A percentile compares a stretch with the other conserved stretches of the same genome.
These are phyloP conservation scores for Vidua macroura DNA, from an alignment of 2,113 vertebrate species.

Conservation along the genomic window DNA sequence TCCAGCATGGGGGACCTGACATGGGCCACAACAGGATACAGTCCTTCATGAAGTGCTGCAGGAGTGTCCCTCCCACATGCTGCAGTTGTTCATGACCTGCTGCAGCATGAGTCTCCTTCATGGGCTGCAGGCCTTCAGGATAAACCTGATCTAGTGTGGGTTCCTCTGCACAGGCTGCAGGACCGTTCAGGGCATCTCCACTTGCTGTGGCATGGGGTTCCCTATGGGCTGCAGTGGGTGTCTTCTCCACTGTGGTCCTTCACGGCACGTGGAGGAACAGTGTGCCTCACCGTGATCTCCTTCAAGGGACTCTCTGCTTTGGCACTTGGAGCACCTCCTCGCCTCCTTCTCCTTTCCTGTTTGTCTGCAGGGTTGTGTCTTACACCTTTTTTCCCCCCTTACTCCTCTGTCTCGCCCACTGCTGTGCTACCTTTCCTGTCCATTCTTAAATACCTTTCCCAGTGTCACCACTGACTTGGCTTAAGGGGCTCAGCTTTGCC, in stretches of 20 bases:
- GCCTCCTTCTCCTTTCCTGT: background rate
- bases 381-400: background rate
- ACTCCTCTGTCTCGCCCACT: background rate
- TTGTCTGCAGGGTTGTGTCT: background rate
- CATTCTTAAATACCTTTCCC: background rate
- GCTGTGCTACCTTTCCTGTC: background rate
- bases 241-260: background rate
- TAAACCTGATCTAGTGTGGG: background rate
- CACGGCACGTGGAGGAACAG: too few species aligned
- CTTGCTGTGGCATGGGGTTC: accelerated
- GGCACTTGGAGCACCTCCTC: background rate
- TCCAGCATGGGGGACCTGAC: accelerated
- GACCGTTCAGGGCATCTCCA: background rate
- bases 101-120: background rate
- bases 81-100: background rate
- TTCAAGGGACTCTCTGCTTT: background rate
- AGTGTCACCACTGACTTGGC: accelerated
- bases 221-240: background rate
- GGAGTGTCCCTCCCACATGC: background rate
- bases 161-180: background rate
- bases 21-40: accelerated
- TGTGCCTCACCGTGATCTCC: background rate
- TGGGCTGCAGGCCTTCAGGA: background rate
- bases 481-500: background rate
- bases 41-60: background rate